These are phyloP conservation scores for Melipona bicolor DNA, from an alignment of 2,888 invertebrate species.

Conservation along the genomic window DNA sequence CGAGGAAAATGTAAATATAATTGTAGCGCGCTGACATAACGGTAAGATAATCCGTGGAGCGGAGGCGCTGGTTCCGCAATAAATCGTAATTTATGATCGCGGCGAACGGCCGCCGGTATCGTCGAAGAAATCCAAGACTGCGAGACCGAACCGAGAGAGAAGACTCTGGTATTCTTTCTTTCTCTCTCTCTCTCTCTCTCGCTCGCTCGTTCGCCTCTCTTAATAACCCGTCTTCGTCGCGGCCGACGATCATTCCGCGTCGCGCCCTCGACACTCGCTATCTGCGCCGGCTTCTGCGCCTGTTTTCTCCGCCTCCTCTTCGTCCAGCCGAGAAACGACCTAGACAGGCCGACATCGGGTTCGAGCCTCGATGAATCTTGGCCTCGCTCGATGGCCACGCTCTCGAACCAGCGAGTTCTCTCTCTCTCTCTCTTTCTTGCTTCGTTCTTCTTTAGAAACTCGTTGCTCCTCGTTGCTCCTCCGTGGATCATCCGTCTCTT, in stretches of 20 bases:
- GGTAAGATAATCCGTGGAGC: constrained; percentile 82
- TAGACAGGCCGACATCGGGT: constrained; percentile 11
- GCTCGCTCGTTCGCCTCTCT: neutral
- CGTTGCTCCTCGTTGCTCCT: neutral
- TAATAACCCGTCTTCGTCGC: neutral
- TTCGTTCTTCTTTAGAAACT: neutral
- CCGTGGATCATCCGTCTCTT: neutral
- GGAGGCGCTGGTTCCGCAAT: constrained; percentile 81
- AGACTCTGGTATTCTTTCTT: constrained; percentile 1
- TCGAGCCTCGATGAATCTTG: constrained; percentile 25
- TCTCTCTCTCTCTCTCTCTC: constrained; percentile 10
- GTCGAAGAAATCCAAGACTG: constrained; percentile 77
- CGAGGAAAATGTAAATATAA: constrained; percentile 81
- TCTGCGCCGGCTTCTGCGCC: constrained; percentile 43
- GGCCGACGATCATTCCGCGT: constrained; percentile 23
- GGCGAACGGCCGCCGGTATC: constrained; percentile 69
- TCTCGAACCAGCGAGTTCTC: neutral
- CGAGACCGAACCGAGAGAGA: constrained; percentile 30
- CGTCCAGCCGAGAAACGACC: constrained; percentile 37
- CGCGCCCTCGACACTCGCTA: constrained; percentile 57
- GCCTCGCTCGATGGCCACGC: constrained; percentile 23
- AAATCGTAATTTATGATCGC: constrained; percentile 83
- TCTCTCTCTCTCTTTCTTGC: neutral
- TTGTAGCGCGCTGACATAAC: constrained; percentile 82
- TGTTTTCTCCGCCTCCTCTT: constrained; percentile 47